Evolutionary conservation across 2,888 invertebrate genomes (phyloP), one percentile per base, ranked within the genome.

Genomic region (Molanna angustata): DNA sequence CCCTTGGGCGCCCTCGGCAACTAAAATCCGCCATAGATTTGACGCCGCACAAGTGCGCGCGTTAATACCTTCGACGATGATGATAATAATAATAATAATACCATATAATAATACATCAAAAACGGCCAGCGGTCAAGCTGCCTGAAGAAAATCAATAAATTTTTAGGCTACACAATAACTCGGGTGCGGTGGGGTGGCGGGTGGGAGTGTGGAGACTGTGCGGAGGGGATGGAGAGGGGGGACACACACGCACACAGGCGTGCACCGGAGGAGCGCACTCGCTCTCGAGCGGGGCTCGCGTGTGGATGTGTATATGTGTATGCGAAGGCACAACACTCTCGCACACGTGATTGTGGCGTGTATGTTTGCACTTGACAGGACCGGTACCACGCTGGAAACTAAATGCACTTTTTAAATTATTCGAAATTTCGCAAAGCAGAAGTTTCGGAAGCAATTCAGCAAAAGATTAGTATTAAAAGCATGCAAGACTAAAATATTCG

Each of bases 121-220:
- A 57, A 47, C 53, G 57, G 54, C 48, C 57, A 54, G 48, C 57
- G 57, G 57, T 57, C 57, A 57, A 57, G 57, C 54, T 46, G 52
- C 40, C 37, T 39, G 22, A 49, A 42, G 59, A 56, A 59, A 59
- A 59, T 59, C 59, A 59, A 59, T 59, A 59, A 59, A 59, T 59
- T 59, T 58, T 59, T 59, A 54, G 59, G 59, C 59, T 48, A 56
- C 59, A 59, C 59, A 59, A 59, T 59, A 59, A 59, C 59, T 59
- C 54, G 35, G 49, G 47, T 4, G 39, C 17, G 6, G 27, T 27
- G 27, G 27, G 27, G 6, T 7, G 27, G 27, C 27, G 27, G 4
- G 4, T 35, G 13, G 16, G 17, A 6, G 37, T 37, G 37, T 37
- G 4, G 37, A 7, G n/a, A n/a, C n/a, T n/a, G n/a, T n/a, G n/a